Percentiles rank a stretch among this genome's conserved stretches.
Conservation (phyloP, 64 coral and sea anemone species). For the Actinia tenebrosa region DNA sequence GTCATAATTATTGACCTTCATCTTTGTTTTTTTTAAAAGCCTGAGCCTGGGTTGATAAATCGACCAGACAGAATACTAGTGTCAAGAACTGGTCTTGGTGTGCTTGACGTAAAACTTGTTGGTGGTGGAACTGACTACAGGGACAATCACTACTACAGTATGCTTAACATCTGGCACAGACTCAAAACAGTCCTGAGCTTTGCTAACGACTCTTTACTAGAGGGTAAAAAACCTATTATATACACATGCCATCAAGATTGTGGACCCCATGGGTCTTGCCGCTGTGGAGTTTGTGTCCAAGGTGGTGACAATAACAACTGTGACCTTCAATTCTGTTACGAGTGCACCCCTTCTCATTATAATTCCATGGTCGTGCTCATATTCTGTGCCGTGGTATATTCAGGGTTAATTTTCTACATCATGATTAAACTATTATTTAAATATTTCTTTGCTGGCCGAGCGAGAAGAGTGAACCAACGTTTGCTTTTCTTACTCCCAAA, state of each 20-base stretch:
- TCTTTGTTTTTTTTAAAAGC: constrained; percentile 37
- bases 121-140: constrained; percentile 75
- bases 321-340: constrained; percentile 60
- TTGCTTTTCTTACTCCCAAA: constrained; percentile 58
- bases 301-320: constrained; percentile 69
- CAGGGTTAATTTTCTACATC: constrained; percentile 54
- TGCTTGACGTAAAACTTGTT: constrained; percentile 35
- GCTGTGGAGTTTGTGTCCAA: constrained; percentile 87
- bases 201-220: constrained; percentile 40
- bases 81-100: constrained; percentile 47
- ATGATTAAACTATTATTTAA: constrained; percentile 32
- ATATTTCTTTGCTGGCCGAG: constrained; percentile 11
- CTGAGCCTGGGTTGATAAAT: constrained; percentile 77
- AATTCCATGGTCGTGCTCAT: constrained; percentile 47
- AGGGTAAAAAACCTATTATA: neutral
- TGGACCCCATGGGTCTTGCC: constrained; percentile 94
- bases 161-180: constrained; percentile 72
- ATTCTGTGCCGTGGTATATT: constrained; percentile 24
- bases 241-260: constrained; percentile 92
- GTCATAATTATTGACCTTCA: neutral
- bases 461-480: constrained; percentile 16
- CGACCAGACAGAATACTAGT: constrained; percentile 91
- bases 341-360: constrained; percentile 82
- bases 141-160: constrained; percentile 54
- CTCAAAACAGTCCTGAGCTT: constrained; percentile 47